Evolutionary conservation across 2,888 invertebrate species (phyloP).

Genomic region (Drosophila tanythrix): DNA sequence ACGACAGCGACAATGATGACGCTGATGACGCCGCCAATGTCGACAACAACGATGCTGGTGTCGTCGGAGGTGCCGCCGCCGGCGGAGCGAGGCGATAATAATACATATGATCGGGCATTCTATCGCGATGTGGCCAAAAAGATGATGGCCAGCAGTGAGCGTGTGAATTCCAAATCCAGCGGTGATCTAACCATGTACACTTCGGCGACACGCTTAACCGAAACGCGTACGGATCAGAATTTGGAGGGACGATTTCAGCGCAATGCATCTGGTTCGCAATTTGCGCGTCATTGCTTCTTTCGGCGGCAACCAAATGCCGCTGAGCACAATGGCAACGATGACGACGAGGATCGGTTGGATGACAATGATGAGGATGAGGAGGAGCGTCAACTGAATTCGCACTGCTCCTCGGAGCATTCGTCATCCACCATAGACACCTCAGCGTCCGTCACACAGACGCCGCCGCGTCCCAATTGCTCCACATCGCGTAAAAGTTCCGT

Average conservation of each 20-base stretch:
- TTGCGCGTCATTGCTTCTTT: slow-evolving; percentile 84
- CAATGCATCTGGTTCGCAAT: slow-evolving; percentile 84
- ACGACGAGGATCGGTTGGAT: slow-evolving; percentile 1
- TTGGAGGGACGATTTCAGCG: slow-evolving; percentile 78
- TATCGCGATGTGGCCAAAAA: slow-evolving; percentile 81
- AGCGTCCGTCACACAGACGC: slow-evolving; percentile 34
- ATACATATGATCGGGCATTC: slow-evolving; percentile 84
- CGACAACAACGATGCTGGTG: slow-evolving; percentile 20
- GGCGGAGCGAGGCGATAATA: slow-evolving; percentile 68
- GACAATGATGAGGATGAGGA: slow-evolving; percentile 34
- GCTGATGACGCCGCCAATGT: slow-evolving; percentile 5
- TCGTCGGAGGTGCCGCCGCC: slow-evolving; percentile 8
- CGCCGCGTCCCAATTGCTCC: slow-evolving; percentile 47
- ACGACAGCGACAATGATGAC: slow-evolving; percentile 19
- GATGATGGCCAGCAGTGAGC: slow-evolving; percentile 81
- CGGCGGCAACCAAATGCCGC: slow-evolving; percentile 63
- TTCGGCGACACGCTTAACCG: slow-evolving; percentile 70
- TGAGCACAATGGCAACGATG: slow-evolving; percentile 7
- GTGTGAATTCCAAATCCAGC: slow-evolving; percentile 84
- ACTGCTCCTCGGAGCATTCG: slow-evolving; percentile 79
- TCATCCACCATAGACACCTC: slow-evolving; percentile 60
- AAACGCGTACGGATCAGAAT: slow-evolving; percentile 15
- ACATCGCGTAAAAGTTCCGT: slow-evolving; percentile 84
- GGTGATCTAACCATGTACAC: slow-evolving; percentile 84
- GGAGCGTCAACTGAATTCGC: slow-evolving; percentile 43